phyloP scores from a whole-genome alignment of 2,888 invertebrate species.

The Tortrix viridana region DNA sequence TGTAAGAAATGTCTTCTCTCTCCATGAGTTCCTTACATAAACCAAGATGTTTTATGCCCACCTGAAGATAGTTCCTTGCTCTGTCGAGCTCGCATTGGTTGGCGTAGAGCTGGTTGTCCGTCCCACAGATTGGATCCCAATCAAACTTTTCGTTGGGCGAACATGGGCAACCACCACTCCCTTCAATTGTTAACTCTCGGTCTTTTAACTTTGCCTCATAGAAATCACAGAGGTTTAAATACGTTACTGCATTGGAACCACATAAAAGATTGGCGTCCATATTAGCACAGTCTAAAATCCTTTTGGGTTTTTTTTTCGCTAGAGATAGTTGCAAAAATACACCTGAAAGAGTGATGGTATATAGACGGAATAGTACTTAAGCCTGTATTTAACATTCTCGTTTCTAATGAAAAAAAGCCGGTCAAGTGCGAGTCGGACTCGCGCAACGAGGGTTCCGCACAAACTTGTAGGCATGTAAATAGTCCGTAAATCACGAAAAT shows the following conservation, averaged over 20 bases:
- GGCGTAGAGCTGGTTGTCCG: constrained; percentile 45
- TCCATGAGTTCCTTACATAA: constrained; percentile 18
- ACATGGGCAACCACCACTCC: constrained; percentile 14
- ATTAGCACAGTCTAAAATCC: background rate
- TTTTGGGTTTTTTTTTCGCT: background rate
- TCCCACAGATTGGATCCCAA: constrained; percentile 48
- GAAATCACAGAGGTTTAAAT: constrained; percentile 27
- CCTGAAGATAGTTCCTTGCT: constrained; percentile 25
- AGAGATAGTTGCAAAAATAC: no score
- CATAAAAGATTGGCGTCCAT: constrained; percentile 1
- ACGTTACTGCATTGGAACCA: constrained; percentile 20
- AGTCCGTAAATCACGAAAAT: no score
- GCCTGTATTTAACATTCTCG: no score
- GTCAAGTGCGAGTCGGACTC: no score
- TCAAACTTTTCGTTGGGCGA: constrained; percentile 19
- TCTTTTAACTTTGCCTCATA: background rate
- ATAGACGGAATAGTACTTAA: no score
- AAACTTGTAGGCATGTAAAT: no score
- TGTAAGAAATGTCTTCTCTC: constrained; percentile 5
- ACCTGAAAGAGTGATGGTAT: no score
- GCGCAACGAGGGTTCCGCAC: no score
- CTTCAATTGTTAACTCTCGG: background rate
- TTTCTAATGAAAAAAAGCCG: no score
- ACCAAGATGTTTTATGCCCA: constrained; percentile 17
- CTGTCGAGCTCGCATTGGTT: constrained; percentile 44